Evolutionary conservation across 2,113 vertebrate species (phyloP).

Genomic region (Larimichthys crocea): DNA sequence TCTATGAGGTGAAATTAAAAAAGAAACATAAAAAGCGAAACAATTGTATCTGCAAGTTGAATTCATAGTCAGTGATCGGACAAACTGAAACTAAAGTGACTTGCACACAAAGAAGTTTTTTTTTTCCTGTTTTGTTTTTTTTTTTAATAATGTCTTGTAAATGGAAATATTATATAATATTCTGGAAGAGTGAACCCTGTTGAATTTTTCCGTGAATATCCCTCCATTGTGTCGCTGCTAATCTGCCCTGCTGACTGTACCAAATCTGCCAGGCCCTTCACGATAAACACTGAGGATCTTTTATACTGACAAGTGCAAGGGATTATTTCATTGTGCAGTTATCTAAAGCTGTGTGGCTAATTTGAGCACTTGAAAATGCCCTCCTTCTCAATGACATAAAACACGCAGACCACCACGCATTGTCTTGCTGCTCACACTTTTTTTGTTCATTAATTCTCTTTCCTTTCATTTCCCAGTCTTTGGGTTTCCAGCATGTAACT

Average conservation of each 20-base stretch:
- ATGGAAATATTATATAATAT: constrained; percentile 1
- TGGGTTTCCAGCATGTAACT: constrained; percentile 10
- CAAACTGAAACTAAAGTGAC: neutral
- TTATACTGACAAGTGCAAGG: neutral
- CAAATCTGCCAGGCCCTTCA: neutral
- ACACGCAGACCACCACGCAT: neutral
- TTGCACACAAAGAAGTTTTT: neutral
- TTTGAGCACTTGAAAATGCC: constrained; percentile 8
- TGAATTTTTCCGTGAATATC: neutral
- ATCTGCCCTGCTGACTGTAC: constrained; percentile 14
- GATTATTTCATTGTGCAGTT: constrained; percentile 35
- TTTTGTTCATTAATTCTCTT: constrained; percentile 1
- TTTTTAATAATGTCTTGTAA: neutral
- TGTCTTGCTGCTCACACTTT: constrained; percentile 1
- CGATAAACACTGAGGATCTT: neutral
- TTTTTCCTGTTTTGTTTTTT: neutral
- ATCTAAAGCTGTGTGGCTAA: constrained; percentile 43
- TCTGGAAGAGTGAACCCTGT: neutral
- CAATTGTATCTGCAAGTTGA: neutral
- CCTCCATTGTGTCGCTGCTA: constrained; percentile 31
- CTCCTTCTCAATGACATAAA: constrained; percentile 3
- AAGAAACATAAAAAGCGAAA: neutral
- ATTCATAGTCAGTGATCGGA: neutral
- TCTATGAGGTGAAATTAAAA: too few relatives aligned
- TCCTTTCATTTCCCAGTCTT: constrained; percentile 22